Percentiles rank a stretch among this genome's conserved stretches.
Conservation (phyloP, 1,140 invertebrate genomes). For the Eriosoma lanigerum region DNA sequence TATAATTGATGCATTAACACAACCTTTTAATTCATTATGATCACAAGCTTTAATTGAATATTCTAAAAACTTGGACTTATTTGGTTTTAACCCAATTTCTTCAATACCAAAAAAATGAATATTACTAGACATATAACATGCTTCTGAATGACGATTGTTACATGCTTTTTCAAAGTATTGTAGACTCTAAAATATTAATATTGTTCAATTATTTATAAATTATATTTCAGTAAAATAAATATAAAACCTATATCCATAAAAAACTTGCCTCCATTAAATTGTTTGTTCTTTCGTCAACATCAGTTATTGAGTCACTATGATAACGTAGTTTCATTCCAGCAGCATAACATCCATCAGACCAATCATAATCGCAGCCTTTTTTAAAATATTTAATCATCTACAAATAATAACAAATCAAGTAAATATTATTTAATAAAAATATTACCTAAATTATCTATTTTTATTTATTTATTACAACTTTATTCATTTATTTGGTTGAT, state of each 20-base stretch:
- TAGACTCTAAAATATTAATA: constrained; percentile 59
- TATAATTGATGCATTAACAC: constrained; percentile 84
- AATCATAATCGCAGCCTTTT: constrained; percentile 40
- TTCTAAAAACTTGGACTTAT: constrained; percentile 75
- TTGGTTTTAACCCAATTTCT: constrained; percentile 66
- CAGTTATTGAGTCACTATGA: constrained; percentile 20
- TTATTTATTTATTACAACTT: too few relatives aligned
- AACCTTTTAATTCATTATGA: constrained; percentile 77
- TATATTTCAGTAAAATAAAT: not conserved
- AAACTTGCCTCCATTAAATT: constrained; percentile 20
- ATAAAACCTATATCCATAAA: not conserved
- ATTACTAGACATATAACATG: constrained; percentile 78
- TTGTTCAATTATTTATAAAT: constrained; percentile 28
- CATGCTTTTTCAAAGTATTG: constrained; percentile 81
- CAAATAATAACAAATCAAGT: not conserved
- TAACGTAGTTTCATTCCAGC: constrained; percentile 44
- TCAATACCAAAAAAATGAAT: constrained; percentile 74
- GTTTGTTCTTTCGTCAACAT: constrained; percentile 21
- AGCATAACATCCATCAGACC: constrained; percentile 45
- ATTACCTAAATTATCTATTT: too few relatives aligned
- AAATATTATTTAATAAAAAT: too few relatives aligned
- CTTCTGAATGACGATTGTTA: constrained; percentile 67
- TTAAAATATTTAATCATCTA: constrained; percentile 42
- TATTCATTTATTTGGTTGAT: too few relatives aligned
- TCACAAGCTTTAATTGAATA: constrained; percentile 77